Percentiles rank a stretch among this genome's conserved stretches.
phyloP scores from a whole-genome alignment of 1,140 invertebrate species.

The Tribolium madens region DNA sequence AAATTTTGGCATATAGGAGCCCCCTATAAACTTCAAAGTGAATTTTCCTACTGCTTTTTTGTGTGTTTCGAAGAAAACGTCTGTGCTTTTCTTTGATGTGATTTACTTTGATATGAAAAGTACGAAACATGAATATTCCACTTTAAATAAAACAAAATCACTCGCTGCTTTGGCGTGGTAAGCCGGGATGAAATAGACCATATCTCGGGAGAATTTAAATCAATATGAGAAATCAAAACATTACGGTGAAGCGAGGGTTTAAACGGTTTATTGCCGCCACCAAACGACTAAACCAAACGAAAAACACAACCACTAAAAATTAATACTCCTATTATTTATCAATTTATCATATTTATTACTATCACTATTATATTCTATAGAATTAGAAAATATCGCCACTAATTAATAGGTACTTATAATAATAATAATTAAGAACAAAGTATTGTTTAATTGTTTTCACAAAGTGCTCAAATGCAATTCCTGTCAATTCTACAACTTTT shows the following conservation, averaged over 20 bases:
- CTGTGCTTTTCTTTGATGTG: conserved; percentile 50
- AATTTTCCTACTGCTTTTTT: conserved; percentile 40
- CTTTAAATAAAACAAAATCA: conserved; percentile 48
- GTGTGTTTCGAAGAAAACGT: conserved; percentile 31
- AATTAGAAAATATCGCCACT: too few relatives aligned
- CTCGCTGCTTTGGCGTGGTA: conserved; percentile 39
- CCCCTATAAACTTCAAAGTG: conserved; percentile 48
- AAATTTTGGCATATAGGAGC: conserved; percentile 34
- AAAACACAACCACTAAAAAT: too few relatives aligned
- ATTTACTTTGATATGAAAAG: conserved; percentile 56
- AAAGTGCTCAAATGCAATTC: too few relatives aligned
- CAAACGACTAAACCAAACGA: neutral
- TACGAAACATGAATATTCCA: conserved; percentile 55
- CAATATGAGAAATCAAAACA: conserved; percentile 44
- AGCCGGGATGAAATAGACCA: conserved; percentile 36
- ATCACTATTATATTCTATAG: too few relatives aligned
- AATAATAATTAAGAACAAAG: too few relatives aligned
- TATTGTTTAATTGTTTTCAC: too few relatives aligned
- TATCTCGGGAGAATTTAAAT: conserved; percentile 42
- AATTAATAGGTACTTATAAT: too few relatives aligned
- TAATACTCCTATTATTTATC: too few relatives aligned
- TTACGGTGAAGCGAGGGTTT: neutral
- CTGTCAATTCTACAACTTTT: too few relatives aligned
- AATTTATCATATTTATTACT: too few relatives aligned
- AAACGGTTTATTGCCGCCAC: conserved; percentile 7